Percentiles rank a stretch among this genome's conserved stretches.
Evolutionary conservation across 2,113 vertebrate genomes (phyloP).

Genomic region (Chitala chitala): DNA sequence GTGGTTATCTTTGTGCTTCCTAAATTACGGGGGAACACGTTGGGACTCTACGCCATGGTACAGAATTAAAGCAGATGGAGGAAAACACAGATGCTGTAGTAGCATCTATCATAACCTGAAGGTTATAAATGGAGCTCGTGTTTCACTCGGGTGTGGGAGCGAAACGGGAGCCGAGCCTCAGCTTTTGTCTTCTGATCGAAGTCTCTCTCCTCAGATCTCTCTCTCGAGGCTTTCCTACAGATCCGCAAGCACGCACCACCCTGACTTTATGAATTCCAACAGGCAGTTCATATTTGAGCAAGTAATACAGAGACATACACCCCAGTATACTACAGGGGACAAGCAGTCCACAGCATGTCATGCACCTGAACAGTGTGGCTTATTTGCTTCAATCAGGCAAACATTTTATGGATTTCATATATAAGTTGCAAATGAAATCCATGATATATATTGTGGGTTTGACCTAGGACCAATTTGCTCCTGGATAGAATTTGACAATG

Average conservation of each 20-base stretch:
- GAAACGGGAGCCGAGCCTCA: neutral
- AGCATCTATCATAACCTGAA: neutral
- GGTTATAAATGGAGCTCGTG: conserved; percentile 5
- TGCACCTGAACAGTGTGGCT: conserved; percentile 5
- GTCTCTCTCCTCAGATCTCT: conserved; percentile 39
- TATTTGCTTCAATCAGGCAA: neutral
- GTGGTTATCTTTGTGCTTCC: conserved; percentile 9
- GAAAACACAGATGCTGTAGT: neutral
- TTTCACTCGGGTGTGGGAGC: neutral
- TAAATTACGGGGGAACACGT: conserved; percentile 8
- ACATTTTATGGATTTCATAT: too few species aligned
- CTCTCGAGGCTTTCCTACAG: conserved; percentile 35
- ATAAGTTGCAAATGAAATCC: too few species aligned
- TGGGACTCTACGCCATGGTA: neutral
- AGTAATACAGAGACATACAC: conserved; percentile 42
- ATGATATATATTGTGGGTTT: too few species aligned
- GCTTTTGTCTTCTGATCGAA: conserved; percentile 1
- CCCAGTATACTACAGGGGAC: conserved; percentile 38
- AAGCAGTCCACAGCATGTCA: conserved; percentile 21
- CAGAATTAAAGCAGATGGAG: neutral
- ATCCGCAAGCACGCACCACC: conserved; percentile 29
- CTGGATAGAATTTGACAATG: neutral
- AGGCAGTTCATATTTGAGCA: conserved; percentile 37
- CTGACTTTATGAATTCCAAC: conserved; percentile 30
- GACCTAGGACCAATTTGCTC: too few species aligned